Evolutionary conservation across 2,797 vertebrate species (phyloP).

Genomic region (Sebastes umbrosus): DNA sequence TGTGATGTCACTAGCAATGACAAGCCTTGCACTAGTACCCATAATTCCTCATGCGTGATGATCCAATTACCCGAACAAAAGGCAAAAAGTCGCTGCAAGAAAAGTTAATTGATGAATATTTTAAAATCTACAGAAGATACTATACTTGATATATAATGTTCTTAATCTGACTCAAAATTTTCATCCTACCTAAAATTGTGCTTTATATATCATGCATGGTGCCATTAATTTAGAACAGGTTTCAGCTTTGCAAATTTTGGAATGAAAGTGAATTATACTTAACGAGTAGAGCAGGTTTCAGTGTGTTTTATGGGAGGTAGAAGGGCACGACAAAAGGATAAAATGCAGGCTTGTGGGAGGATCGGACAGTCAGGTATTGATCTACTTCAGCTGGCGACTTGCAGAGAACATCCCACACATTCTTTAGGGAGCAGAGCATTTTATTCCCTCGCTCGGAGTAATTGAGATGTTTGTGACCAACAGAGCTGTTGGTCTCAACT

Average conservation of each 20-base stretch:
- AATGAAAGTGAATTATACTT: background rate
- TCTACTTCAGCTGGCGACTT: conserved; percentile 17
- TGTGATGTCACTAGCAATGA: background rate
- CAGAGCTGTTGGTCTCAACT: background rate
- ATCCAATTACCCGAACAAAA: background rate
- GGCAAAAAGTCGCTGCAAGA: background rate
- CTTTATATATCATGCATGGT: background rate
- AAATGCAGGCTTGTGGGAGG: conserved; percentile 29
- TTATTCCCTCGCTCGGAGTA: conserved; percentile 16
- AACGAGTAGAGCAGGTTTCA: background rate
- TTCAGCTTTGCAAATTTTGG: background rate
- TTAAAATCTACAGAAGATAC: background rate
- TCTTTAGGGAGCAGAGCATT: conserved; percentile 6
- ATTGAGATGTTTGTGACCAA: conserved; percentile 44
- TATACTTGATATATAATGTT: background rate
- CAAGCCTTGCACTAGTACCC: background rate
- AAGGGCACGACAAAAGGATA: background rate
- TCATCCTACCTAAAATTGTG: background rate
- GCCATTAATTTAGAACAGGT: background rate
- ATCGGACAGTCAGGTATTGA: conserved; percentile 46
- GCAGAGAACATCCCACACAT: conserved; percentile 45
- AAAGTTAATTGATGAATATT: background rate
- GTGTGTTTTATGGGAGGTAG: background rate
- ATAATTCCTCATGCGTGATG: background rate
- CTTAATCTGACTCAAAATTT: background rate